phyloP scores from a whole-genome alignment of 2,888 invertebrate genomes.

The Nymphalis c-album region DNA sequence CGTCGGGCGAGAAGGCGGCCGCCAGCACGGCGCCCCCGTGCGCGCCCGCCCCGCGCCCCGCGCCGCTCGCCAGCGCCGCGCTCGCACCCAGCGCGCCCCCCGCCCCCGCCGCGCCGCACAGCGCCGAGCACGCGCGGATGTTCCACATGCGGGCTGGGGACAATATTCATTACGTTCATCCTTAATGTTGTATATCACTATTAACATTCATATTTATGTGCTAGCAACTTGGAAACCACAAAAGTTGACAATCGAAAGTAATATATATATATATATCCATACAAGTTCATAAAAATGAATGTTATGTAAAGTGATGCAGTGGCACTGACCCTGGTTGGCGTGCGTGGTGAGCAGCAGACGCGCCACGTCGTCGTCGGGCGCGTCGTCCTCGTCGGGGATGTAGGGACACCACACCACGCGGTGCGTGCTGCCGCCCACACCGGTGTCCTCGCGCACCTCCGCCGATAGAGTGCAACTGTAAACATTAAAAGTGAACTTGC shows the following conservation, averaged over 20 bases:
- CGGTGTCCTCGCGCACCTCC: conserved; percentile 80
- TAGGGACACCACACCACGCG: conserved; percentile 97
- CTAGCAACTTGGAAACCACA: neutral
- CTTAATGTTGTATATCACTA: too few species aligned
- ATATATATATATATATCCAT: too few species aligned
- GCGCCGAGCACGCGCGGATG: conserved; percentile 43
- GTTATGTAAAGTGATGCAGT: neutral
- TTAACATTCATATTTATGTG: too few species aligned
- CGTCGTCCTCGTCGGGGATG: conserved; percentile 87
- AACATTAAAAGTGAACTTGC: neutral
- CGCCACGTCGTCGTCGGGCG: conserved; percentile 86
- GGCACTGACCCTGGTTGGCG: conserved; percentile 82
- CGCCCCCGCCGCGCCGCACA: conserved; percentile 35
- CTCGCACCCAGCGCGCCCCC: conserved; percentile 36
- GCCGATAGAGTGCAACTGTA: conserved; percentile 80
- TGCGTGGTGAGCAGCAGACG: conserved; percentile 91
- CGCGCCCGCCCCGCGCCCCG: conserved; percentile 43
- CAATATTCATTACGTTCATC: neutral
- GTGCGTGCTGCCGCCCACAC: conserved; percentile 57
- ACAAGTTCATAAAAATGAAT: too few species aligned
- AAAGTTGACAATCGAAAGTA: too few species aligned
- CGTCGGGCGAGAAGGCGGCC: conserved; percentile 96
- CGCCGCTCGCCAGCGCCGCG: conserved; percentile 46
- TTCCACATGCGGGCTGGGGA: conserved; percentile 66
- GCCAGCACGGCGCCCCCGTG: conserved; percentile 83